Evolutionary conservation across 2,797 vertebrate genomes (phyloP).

Genomic region (Lacerta bilineata): DNA sequence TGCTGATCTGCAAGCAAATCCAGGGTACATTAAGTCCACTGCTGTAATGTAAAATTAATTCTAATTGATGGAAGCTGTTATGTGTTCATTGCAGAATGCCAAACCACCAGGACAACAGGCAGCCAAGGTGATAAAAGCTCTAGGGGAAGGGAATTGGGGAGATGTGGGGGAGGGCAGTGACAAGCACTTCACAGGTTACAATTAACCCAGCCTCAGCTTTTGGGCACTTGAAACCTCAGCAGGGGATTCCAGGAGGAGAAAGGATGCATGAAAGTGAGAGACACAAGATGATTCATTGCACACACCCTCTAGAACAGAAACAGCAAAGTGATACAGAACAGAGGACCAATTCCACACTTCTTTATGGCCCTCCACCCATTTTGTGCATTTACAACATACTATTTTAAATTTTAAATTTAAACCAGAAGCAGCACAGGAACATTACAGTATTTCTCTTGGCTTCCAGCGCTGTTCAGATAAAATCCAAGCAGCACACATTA

Average conservation of each 20-base stretch:
- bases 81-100: constrained; percentile 59
- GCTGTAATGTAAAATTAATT: constrained; percentile 71
- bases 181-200: constrained; percentile 35
- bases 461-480: neutral
- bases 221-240: constrained; percentile 34
- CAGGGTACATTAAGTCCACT: constrained; percentile 64
- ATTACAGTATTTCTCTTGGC: constrained; percentile 12
- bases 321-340: constrained; percentile 21
- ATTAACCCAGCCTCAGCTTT: constrained; percentile 36
- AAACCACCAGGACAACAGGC: constrained; percentile 47
- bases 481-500: constrained; percentile 36
- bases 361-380: constrained; percentile 4
- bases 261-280: neutral
- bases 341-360: constrained; percentile 21
- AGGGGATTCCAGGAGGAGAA: constrained; percentile 37
- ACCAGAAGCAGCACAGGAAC: neutral
- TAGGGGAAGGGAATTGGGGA: neutral
- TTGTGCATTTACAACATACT: constrained; percentile 46
- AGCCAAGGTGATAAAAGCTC: constrained; percentile 36
- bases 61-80: constrained; percentile 68
- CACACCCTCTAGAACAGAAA: constrained; percentile 29
- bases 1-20: constrained; percentile 66
- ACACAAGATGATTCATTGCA: constrained; percentile 28
- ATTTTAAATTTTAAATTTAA: constrained; percentile 15
- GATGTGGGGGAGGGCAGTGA: neutral